Evolutionary conservation across 1,140 invertebrate genomes (phyloP).

Genomic region (Neuroterus valhalla): DNA sequence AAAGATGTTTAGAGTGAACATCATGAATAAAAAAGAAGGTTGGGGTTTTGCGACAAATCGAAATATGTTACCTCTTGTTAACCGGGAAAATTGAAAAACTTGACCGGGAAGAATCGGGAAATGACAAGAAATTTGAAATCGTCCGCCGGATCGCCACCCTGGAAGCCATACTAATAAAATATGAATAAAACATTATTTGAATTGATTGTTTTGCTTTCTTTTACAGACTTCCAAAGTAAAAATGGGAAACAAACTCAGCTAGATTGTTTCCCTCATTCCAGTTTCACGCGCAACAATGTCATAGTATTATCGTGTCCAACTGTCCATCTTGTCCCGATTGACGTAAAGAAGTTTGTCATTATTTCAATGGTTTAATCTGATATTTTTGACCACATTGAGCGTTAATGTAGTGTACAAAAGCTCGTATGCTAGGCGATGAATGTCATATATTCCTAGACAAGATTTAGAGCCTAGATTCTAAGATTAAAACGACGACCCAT

Average conservation of each 20-base stretch:
- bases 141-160: too few relatives aligned
- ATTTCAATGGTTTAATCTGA: slow-evolving; percentile 20
- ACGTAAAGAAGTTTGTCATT: slow-evolving; percentile 16
- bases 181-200: background rate
- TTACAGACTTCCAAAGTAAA: slow-evolving; percentile 77
- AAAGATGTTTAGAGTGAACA: too few relatives aligned
- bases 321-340: slow-evolving; percentile 10
- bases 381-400: slow-evolving; percentile 19
- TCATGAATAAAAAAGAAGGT: too few relatives aligned
- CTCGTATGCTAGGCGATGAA: too few relatives aligned
- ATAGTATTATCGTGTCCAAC: slow-evolving; percentile 5
- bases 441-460: too few relatives aligned
- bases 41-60: too few relatives aligned
- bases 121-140: too few relatives aligned
- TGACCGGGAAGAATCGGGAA: too few relatives aligned
- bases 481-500: too few relatives aligned
- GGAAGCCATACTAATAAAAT: background rate
- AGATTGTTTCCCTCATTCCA: slow-evolving; percentile 36
- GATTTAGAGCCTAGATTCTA: too few relatives aligned
- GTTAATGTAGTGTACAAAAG: slow-evolving; percentile 10
- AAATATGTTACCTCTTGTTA: too few relatives aligned
- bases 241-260: slow-evolving; percentile 75
- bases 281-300: slow-evolving; percentile 26
- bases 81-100: too few relatives aligned
- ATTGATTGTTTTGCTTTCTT: slow-evolving; percentile 5